Evolutionary conservation across 1,140 invertebrate genomes (phyloP).

Genomic region (Triops longicaudatus): DNA sequence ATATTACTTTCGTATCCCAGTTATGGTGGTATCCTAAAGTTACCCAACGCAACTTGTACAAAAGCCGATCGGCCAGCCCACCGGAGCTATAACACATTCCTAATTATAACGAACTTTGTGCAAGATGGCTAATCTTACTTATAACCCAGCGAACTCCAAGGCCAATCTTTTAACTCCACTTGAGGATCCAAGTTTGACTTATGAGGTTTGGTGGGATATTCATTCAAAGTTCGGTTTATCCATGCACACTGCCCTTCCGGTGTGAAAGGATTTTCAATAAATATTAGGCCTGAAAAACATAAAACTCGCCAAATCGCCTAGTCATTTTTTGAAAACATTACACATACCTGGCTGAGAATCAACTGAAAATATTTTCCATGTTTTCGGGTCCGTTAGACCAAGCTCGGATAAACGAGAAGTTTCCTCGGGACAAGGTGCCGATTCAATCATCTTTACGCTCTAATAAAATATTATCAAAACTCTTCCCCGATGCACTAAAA

Average conservation of each 20-base stretch:
- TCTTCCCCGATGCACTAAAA: background rate
- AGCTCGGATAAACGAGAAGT: background rate
- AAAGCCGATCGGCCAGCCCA: constrained; percentile 34
- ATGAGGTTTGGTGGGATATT: constrained; percentile 67
- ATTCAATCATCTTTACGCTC: background rate
- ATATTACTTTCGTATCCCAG: constrained; percentile 77
- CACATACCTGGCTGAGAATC: constrained; percentile 35
- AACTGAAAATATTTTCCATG: constrained; percentile 38
- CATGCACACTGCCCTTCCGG: constrained; percentile 65
- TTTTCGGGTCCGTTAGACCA: constrained; percentile 34
- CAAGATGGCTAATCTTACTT: constrained; percentile 37
- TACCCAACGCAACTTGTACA: constrained; percentile 70
- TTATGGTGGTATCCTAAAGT: constrained; percentile 92
- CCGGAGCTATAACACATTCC: constrained; percentile 31
- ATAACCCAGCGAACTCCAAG: constrained; percentile 45
- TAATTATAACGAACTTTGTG: constrained; percentile 27
- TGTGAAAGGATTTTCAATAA: constrained; percentile 78
- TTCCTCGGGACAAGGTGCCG: background rate
- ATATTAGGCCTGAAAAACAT: constrained; percentile 53
- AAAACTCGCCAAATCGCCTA: background rate
- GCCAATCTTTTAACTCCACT: constrained; percentile 37
- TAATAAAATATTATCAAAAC: background rate
- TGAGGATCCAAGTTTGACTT: constrained; percentile 64
- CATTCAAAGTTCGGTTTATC: constrained; percentile 64
- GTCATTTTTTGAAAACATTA: background rate